Evolutionary conservation across 2,797 vertebrate species (phyloP).

Genomic region (Xenentodon cancila): DNA sequence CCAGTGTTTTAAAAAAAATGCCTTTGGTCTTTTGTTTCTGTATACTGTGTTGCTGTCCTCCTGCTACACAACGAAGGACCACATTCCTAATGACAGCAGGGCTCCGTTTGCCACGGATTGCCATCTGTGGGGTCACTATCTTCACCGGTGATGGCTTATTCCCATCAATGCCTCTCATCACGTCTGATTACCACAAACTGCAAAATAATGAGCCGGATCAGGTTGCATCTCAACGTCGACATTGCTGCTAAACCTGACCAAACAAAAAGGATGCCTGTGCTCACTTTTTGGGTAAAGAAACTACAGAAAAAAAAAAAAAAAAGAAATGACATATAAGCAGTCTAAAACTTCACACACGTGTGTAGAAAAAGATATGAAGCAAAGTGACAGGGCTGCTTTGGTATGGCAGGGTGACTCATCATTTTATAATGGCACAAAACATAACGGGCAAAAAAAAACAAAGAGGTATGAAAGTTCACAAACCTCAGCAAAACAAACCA

Average conservation of each 20-base stretch:
- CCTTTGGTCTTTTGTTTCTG: constrained; percentile 79
- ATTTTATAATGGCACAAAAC: constrained; percentile 52
- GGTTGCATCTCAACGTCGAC: constrained; percentile 13
- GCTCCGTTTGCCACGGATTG: constrained; percentile 55
- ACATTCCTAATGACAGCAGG: constrained; percentile 68
- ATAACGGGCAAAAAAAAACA: constrained; percentile 3
- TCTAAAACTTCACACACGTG: constrained; percentile 37
- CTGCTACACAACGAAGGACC: constrained; percentile 56
- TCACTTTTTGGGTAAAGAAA: constrained; percentile 22
- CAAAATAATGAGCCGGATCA: constrained; percentile 33
- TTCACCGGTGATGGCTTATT: constrained; percentile 56
- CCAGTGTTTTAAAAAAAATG: constrained; percentile 70
- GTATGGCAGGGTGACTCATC: constrained; percentile 52
- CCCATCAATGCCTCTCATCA: constrained; percentile 52
- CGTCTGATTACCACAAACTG: constrained; percentile 42
- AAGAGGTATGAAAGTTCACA: constrained; percentile 50
- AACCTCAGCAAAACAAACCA: constrained; percentile 64
- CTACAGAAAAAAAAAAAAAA: constrained; percentile 5
- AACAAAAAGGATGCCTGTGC: constrained; percentile 23
- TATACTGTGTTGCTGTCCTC: constrained; percentile 62
- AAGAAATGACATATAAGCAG: constrained; percentile 10
- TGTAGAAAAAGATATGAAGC: constrained; percentile 34
- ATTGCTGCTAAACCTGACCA: constrained; percentile 18
- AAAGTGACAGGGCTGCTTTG: constrained; percentile 65
- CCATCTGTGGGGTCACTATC: constrained; percentile 49